A percentile compares a stretch with the other conserved stretches of the same genome.
phyloP scores from a whole-genome alignment of 2,797 vertebrate genomes.

The Anguilla megastoma region DNA sequence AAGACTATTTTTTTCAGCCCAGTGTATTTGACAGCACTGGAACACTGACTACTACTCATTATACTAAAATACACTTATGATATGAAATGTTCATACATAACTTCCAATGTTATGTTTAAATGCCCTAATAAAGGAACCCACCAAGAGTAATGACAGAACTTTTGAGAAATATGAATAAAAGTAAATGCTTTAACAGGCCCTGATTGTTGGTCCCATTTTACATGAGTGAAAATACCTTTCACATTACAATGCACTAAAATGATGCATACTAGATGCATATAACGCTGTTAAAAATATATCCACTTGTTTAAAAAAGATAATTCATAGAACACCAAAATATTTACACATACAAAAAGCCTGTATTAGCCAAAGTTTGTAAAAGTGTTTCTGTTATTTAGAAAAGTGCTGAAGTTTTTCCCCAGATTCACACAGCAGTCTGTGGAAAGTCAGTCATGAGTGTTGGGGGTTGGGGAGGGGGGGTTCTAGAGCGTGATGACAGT shows the following conservation, averaged over 20 bases:
- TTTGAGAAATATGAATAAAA: background rate
- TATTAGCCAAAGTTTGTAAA: background rate
- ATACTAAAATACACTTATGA: background rate
- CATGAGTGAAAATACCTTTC: background rate
- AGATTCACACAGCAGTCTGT: background rate
- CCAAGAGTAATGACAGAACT: background rate
- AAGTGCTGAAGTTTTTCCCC: background rate
- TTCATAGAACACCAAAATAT: background rate
- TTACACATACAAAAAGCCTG: background rate
- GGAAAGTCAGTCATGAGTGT: background rate
- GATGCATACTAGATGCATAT: background rate
- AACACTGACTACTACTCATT: background rate
- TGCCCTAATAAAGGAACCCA: background rate
- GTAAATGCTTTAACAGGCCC: background rate
- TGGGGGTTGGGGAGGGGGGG: background rate
- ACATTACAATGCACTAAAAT: background rate
- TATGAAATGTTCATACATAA: background rate
- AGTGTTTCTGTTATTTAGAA: background rate
- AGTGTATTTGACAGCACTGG: background rate
- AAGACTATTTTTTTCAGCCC: background rate
- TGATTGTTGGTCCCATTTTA: background rate
- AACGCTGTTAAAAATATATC: background rate
- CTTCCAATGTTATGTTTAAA: background rate
- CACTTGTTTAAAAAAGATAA: background rate
- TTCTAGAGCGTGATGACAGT: conserved; percentile 76